Evolutionary conservation across 30 jellyfish, hydroid and myxozoan species (phyloP).

Genomic region (Aurelia sp.): DNA sequence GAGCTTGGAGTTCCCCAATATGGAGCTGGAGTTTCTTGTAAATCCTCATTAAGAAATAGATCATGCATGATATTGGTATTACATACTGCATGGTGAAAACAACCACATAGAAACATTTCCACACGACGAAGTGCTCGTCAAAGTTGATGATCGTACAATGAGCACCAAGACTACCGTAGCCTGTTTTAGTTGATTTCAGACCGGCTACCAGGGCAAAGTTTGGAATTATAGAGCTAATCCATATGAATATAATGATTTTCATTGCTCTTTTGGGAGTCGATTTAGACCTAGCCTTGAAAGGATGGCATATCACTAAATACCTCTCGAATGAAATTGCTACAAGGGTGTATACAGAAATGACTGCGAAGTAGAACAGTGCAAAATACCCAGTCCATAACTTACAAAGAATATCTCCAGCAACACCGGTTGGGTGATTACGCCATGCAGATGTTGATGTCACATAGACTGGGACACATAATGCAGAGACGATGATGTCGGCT

Average conservation of each 20-base stretch:
- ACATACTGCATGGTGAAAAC: constrained; percentile 58
- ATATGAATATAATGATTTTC: constrained; percentile 11
- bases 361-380: constrained; percentile 36
- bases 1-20: not conserved
- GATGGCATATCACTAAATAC: constrained; percentile 50
- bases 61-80: constrained; percentile 46
- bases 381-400: constrained; percentile 41
- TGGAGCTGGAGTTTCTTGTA: not conserved
- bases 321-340: constrained; percentile 58
- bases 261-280: constrained; percentile 45
- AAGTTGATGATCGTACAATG: constrained; percentile 25
- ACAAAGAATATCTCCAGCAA: constrained; percentile 55
- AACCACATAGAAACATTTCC: not conserved
- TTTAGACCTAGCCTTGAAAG: constrained; percentile 21
- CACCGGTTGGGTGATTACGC: constrained; percentile 35
- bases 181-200: constrained; percentile 1
- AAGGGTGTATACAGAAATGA: constrained; percentile 36
- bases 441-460: constrained; percentile 40
- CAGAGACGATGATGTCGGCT: constrained; percentile 45
- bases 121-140: not conserved
- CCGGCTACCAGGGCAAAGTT: constrained; percentile 35
- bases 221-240: constrained; percentile 31
- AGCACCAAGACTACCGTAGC: constrained; percentile 54
- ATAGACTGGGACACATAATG: constrained; percentile 49
- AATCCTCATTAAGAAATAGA: constrained; percentile 32